Conservation (phyloP, 1,140 invertebrate genomes). For the Brachionus sp. region DNA sequence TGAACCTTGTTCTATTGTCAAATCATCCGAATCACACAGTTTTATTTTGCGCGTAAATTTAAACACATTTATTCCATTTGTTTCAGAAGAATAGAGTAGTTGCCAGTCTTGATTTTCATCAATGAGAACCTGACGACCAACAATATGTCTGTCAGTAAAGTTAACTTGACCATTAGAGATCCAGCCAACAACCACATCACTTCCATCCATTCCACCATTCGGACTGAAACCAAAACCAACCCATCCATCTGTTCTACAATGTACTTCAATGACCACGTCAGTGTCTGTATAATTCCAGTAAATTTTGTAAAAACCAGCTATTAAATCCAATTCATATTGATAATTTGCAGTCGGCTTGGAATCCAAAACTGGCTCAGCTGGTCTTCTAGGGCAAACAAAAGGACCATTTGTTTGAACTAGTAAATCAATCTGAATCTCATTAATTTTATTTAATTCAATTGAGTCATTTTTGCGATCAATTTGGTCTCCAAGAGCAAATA, state of each 20-base stretch:
- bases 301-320: constrained; percentile 1
- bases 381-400: background rate
- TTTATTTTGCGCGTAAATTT: constrained; percentile 44
- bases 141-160: constrained; percentile 43
- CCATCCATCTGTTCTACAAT: constrained; percentile 68
- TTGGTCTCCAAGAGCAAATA: background rate
- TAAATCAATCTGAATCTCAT: background rate
- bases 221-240: constrained; percentile 75
- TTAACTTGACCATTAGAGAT: constrained; percentile 62
- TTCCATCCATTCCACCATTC: constrained; percentile 71
- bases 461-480: background rate
- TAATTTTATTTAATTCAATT: background rate
- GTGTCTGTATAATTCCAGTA: constrained; percentile 31
- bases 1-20: constrained; percentile 1
- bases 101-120: constrained; percentile 44
- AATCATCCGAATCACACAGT: constrained; percentile 36
- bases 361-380: background rate
- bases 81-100: constrained; percentile 9
- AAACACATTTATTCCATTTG: constrained; percentile 43
- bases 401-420: constrained; percentile 1
- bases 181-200: constrained; percentile 78
- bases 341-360: background rate
- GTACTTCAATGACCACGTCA: background rate
- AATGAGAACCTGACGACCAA: background rate
- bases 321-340: background rate